phyloP scores from a whole-genome alignment of 2,113 vertebrate species.

The Globicephala melas region DNA sequence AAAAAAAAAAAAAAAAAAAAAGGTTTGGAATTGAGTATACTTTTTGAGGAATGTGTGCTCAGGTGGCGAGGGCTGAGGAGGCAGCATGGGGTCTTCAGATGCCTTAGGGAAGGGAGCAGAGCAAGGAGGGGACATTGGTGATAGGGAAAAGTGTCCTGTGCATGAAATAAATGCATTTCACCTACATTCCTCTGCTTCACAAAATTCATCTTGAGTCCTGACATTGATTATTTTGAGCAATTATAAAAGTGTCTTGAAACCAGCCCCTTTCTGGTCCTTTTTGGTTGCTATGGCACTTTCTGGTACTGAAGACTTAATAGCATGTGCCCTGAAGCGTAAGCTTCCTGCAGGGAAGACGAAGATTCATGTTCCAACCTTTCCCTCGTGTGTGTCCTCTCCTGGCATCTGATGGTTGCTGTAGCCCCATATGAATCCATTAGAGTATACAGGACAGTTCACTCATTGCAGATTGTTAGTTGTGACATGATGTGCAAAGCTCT shows the following conservation, averaged over 20 bases:
- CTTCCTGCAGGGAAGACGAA: background rate
- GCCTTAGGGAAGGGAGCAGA: background rate
- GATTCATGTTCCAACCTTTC: background rate
- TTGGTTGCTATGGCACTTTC: background rate
- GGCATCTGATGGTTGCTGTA: background rate
- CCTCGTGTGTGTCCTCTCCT: background rate
- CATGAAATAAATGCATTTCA: fast-evolving
- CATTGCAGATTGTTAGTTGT: background rate
- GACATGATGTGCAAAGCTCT: background rate
- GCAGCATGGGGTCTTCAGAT: background rate
- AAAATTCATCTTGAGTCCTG: background rate
- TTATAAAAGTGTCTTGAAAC: background rate
- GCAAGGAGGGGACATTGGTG: background rate
- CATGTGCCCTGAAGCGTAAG: background rate
- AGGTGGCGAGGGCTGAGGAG: background rate
- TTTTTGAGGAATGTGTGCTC: background rate
- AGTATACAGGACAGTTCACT: background rate
- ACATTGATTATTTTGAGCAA: background rate
- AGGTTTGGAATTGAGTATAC: background rate
- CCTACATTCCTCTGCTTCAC: background rate
- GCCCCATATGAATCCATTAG: background rate
- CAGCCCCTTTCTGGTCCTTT: background rate
- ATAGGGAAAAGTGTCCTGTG: too few species aligned
- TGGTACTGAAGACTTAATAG: background rate
- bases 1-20: too few species aligned